Percentiles rank a stretch among this genome's conserved stretches.
phyloP scores from a whole-genome alignment of 35 echinoderm and acorn worm genomes.

The Lytechinus variegatus region DNA sequence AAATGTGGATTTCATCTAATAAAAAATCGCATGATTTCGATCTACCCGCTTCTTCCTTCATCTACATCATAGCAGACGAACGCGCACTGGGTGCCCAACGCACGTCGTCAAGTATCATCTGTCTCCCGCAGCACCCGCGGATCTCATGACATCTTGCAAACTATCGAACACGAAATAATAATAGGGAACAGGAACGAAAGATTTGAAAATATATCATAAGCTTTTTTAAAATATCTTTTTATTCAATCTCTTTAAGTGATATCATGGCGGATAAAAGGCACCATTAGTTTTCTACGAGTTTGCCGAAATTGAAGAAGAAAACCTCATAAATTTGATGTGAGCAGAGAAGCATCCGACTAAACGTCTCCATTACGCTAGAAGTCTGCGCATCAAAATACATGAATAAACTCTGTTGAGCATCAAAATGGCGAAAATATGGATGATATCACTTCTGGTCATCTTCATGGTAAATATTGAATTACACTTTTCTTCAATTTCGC shows the following conservation, averaged over 20 bases:
- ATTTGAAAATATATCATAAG: neutral
- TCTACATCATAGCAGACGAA: neutral
- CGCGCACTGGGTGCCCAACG: neutral
- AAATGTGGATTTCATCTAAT: neutral
- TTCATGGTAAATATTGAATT: neutral
- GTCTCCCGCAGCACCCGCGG: neutral
- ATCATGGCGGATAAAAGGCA: neutral
- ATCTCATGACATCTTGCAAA: neutral
- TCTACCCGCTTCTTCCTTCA: neutral
- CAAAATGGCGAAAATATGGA: neutral
- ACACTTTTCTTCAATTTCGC: too few species aligned
- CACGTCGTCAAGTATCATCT: neutral
- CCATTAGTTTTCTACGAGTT: neutral
- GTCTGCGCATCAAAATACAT: neutral
- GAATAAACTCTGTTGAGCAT: neutral
- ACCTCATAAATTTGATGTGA: neutral
- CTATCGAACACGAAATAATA: neutral
- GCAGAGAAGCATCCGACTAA: neutral
- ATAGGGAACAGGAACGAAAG: neutral
- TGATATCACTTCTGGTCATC: neutral
- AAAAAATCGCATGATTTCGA: neutral
- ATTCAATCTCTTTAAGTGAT: neutral
- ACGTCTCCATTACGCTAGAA: neutral
- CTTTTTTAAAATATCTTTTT: too few species aligned
- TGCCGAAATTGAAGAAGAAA: neutral